These are phyloP conservation scores for Busseola fusca DNA, from an alignment of 2,888 invertebrate species.

Conservation along the genomic window DNA sequence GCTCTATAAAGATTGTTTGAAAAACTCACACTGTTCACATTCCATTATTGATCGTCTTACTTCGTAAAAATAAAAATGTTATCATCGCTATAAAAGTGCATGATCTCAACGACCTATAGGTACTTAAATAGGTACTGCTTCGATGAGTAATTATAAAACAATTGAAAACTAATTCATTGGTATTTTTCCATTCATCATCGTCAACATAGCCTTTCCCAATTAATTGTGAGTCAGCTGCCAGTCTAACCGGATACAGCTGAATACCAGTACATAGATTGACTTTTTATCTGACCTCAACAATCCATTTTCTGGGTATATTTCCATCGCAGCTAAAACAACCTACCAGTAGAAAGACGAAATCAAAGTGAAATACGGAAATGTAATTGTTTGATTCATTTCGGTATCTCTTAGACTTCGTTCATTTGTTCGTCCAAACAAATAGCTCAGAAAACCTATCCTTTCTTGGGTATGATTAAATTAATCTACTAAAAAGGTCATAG, in stretches of 20 bases:
- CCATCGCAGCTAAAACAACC: no score
- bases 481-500: constrained; percentile 3
- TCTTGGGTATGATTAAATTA: not conserved
- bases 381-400: not conserved
- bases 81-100: not conserved
- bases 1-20: not conserved
- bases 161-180: not conserved
- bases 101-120: not conserved
- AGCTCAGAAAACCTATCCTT: not conserved
- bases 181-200: not conserved
- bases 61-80: not conserved
- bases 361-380: not conserved
- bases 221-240: not conserved
- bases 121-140: not conserved
- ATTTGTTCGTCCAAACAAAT: not conserved
- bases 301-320: no score
- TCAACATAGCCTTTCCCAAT: not conserved
- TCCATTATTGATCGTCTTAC: not conserved
- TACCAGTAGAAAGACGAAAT: not conserved
- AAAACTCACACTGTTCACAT: not conserved
- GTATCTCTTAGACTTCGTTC: not conserved
- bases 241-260: not conserved
- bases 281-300: not conserved
- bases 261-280: not conserved
- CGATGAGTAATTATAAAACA: not conserved